phyloP scores from a whole-genome alignment of 2,888 invertebrate genomes.

The Eupeodes luniger region DNA sequence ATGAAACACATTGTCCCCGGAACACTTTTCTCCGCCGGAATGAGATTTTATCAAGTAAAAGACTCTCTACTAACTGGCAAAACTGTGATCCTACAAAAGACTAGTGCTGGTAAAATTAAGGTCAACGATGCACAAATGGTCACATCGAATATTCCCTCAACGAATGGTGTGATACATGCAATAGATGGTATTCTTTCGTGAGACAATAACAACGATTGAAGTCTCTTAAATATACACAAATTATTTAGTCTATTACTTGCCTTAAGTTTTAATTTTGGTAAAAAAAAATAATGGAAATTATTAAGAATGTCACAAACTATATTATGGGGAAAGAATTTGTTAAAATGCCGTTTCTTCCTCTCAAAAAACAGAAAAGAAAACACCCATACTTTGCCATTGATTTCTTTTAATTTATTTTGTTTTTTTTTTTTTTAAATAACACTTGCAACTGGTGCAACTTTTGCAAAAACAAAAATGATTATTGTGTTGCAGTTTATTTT shows the following conservation, averaged over 20 bases:
- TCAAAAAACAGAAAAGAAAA: not conserved
- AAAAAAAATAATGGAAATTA: not conserved
- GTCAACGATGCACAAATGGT: slow-evolving; percentile 92
- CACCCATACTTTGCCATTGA: slow-evolving; percentile 63
- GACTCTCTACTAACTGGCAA: slow-evolving; percentile 91
- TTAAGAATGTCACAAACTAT: slow-evolving; percentile 33
- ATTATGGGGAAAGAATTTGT: slow-evolving; percentile 17
- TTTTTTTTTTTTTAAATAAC: slow-evolving; percentile 16
- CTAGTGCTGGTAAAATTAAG: slow-evolving; percentile 89
- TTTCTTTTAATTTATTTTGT: slow-evolving; percentile 50
- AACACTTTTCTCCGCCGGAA: slow-evolving; percentile 93
- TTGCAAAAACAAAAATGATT: not conserved
- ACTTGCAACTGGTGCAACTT: slow-evolving; percentile 66
- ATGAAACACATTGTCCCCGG: slow-evolving; percentile 91
- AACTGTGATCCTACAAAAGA: slow-evolving; percentile 92
- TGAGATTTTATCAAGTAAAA: slow-evolving; percentile 93
- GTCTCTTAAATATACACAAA: not conserved
- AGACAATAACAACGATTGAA: slow-evolving; percentile 48
- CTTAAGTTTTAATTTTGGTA: slow-evolving; percentile 51
- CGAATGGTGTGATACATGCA: slow-evolving; percentile 94
- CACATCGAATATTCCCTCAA: slow-evolving; percentile 94
- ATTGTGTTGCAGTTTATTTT: slow-evolving; percentile 54
- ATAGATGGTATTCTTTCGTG: slow-evolving; percentile 88
- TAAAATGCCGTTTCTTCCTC: slow-evolving; percentile 27
- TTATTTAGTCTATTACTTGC: slow-evolving; percentile 59